Percentiles rank a stretch among this genome's conserved stretches.
Conservation (phyloP, 2,797 vertebrate species). For the Rhodeus uyekii region DNA sequence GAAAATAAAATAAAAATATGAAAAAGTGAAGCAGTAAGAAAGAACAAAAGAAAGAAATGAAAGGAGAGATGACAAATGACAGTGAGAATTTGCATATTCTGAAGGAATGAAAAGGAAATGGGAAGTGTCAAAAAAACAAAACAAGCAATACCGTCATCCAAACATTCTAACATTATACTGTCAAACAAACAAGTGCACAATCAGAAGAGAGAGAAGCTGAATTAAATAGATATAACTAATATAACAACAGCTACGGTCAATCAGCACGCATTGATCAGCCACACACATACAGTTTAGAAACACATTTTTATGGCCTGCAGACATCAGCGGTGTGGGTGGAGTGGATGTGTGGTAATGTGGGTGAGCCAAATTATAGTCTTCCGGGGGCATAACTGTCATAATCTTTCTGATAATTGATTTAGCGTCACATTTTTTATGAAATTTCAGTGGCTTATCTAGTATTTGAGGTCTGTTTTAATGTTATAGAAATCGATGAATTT, state of each 20-base stretch:
- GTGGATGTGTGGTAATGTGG: not conserved
- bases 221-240: not conserved
- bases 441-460: not conserved
- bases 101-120: constrained; percentile 24
- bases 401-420: not conserved
- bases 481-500: not conserved
- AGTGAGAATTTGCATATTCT: not conserved
- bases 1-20: not conserved
- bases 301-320: constrained; percentile 7
- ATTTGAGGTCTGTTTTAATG: not conserved
- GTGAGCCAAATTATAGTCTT: not conserved
- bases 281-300: not conserved
- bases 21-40: not conserved
- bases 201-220: not conserved
- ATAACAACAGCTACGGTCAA: not conserved
- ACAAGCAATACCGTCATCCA: constrained; percentile 12
- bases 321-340: constrained; percentile 26
- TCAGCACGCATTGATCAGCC: not conserved
- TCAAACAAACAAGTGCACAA: constrained; percentile 17
- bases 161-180: not conserved
- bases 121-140: constrained; percentile 27
- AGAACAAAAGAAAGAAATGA: not conserved
- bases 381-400: not conserved
- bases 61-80: not conserved
- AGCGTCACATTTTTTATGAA: not conserved